Evolutionary conservation across 2,888 invertebrate species (phyloP).

Genomic region (Mythimna impura): DNA sequence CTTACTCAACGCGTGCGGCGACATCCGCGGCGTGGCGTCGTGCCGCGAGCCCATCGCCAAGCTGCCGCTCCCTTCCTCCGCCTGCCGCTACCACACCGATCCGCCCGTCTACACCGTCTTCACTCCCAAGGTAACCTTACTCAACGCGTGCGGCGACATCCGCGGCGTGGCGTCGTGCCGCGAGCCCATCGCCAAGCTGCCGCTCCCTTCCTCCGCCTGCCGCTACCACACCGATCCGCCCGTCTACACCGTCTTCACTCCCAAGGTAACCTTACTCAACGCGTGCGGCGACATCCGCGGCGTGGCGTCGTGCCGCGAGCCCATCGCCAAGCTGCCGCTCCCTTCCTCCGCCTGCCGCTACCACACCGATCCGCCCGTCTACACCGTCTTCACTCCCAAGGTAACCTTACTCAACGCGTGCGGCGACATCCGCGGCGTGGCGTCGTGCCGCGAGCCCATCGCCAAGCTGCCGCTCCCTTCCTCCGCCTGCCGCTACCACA

Average conservation of each 20-base stretch:
- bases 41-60: constrained; percentile 91
- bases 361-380: constrained; percentile 92
- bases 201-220: constrained; percentile 91
- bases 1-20: constrained; percentile 92
- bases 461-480: constrained; percentile 90
- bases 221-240: constrained; percentile 93
- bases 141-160: constrained; percentile 93
- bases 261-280: constrained; percentile 91
- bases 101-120: constrained; percentile 92
- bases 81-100: constrained; percentile 93
- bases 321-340: constrained; percentile 84
- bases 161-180: constrained; percentile 93
- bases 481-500: constrained; percentile 93
- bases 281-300: constrained; percentile 94
- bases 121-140: constrained; percentile 91
- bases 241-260: constrained; percentile 91
- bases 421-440: constrained; percentile 92
- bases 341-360: constrained; percentile 93
- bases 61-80: constrained; percentile 91
- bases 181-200: constrained; percentile 90
- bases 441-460: constrained; percentile 92
- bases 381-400: constrained; percentile 92
- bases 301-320: constrained; percentile 93
- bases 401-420: constrained; percentile 92
- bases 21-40: constrained; percentile 92